Conservation (phyloP, 2,797 vertebrate genomes). For the Chaetodon trifasciatus region DNA sequence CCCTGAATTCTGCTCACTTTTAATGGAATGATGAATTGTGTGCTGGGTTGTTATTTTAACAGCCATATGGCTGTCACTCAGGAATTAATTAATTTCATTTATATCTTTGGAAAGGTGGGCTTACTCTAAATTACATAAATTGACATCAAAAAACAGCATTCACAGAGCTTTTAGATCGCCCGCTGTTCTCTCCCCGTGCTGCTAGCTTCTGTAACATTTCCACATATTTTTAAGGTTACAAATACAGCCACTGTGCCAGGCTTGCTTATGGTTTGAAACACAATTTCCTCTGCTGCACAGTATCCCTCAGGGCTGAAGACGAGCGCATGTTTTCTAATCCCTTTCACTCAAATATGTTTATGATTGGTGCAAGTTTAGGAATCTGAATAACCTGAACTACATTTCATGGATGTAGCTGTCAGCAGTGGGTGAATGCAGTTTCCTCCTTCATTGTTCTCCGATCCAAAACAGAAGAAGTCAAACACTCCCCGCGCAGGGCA, state of each 20-base stretch:
- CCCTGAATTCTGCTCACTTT: slow-evolving; percentile 41
- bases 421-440: slow-evolving; percentile 6
- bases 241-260: slow-evolving; percentile 19
- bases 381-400: slow-evolving; percentile 18
- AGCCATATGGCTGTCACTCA: slow-evolving; percentile 75
- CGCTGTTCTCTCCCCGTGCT: slow-evolving; percentile 44
- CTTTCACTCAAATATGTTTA: slow-evolving; percentile 31
- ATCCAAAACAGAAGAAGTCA: slow-evolving; percentile 11
- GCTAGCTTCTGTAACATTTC: slow-evolving; percentile 30
- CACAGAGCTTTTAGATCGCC: slow-evolving; percentile 22
- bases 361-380: slow-evolving; percentile 40
- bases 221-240: slow-evolving; percentile 38
- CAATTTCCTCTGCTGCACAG: slow-evolving; percentile 15
- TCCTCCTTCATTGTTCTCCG: background rate
- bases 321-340: slow-evolving; percentile 35
- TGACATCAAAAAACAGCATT: slow-evolving; percentile 29
- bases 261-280: slow-evolving; percentile 32
- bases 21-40: slow-evolving; percentile 76
- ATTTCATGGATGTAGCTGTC: slow-evolving; percentile 7
- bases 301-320: slow-evolving; percentile 22
- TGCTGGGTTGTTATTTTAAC: slow-evolving; percentile 58
- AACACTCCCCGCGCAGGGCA: slow-evolving; percentile 24
- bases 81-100: slow-evolving; percentile 71
- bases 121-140: slow-evolving; percentile 43
- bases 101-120: slow-evolving; percentile 49